Conservation (phyloP, 1,140 invertebrate genomes). For the Platorchestia sp. region DNA sequence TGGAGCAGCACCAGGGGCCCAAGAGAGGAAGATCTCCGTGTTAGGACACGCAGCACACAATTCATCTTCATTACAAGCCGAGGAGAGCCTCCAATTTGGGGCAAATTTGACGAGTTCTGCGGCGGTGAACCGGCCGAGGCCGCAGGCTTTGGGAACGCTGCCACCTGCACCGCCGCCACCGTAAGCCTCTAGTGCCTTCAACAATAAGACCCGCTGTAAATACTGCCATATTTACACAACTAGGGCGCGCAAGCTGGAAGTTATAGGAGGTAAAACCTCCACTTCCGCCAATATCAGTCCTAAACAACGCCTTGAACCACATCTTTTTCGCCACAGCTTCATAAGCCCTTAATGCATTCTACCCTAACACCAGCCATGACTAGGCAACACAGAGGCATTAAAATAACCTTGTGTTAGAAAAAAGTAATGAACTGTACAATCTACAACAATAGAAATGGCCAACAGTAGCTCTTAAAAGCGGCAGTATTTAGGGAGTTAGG, state of each 20-base stretch:
- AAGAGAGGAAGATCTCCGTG: neutral
- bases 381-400: neutral
- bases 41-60: neutral
- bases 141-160: neutral
- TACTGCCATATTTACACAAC: neutral
- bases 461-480: neutral
- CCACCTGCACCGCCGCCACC: neutral
- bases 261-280: neutral
- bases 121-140: neutral
- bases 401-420: neutral
- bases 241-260: neutral
- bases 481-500: neutral
- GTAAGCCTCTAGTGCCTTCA: neutral
- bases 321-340: too few species aligned
- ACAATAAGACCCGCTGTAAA: neutral
- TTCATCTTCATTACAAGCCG: slow-evolving; percentile 29
- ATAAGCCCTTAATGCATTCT: neutral
- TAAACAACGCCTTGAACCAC: too few species aligned
- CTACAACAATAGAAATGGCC: neutral
- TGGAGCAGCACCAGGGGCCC: neutral
- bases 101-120: slow-evolving; percentile 43
- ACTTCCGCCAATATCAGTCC: neutral
- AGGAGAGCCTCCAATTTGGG: slow-evolving; percentile 27
- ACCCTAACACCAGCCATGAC: neutral
- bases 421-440: neutral